These are phyloP conservation scores for Montipora capitata DNA, from an alignment of 92 coral and sea anemone species.

Conservation along the genomic window DNA sequence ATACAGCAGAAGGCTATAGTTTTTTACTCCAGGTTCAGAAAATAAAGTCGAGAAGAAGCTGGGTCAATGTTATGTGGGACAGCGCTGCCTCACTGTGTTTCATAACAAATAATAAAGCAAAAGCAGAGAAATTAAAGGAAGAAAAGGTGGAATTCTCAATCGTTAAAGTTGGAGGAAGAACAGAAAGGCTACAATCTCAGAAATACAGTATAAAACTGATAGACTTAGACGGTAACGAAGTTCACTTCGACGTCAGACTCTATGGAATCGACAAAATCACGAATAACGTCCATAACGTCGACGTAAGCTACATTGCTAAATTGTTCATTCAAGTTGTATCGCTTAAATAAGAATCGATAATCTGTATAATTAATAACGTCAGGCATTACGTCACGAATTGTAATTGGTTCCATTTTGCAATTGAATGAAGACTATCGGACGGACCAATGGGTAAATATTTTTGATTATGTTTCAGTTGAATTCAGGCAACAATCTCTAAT, in stretches of 20 bases:
- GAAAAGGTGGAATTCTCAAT: slow-evolving; percentile 12
- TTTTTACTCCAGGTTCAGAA: too few relatives aligned
- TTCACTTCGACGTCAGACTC: slow-evolving; percentile 29
- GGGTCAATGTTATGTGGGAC: slow-evolving; percentile 15
- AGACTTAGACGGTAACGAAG: slow-evolving; percentile 12
- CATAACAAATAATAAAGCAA: slow-evolving; percentile 41
- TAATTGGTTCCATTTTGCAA: too few relatives aligned
- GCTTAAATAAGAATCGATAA: too few relatives aligned
- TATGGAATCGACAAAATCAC: slow-evolving; percentile 44
- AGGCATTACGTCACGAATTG: too few relatives aligned
- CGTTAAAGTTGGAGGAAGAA: slow-evolving; percentile 42
- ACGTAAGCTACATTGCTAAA: slow-evolving; percentile 25
- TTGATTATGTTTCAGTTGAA: too few relatives aligned
- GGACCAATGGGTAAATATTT: too few relatives aligned
- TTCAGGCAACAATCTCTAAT: too few relatives aligned
- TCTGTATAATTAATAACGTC: too few relatives aligned
- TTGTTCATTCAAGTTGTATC: too few relatives aligned
- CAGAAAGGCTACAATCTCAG: slow-evolving; percentile 14
- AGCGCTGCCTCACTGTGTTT: slow-evolving; percentile 48
- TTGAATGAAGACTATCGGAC: too few relatives aligned
- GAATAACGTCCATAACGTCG: slow-evolving; percentile 13
- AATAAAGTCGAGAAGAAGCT: neutral
- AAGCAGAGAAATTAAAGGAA: slow-evolving; percentile 5
- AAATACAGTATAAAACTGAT: slow-evolving; percentile 21
- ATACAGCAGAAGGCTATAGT: neutral